Percentiles rank a stretch among this genome's conserved stretches.
These are phyloP conservation scores for Sebastes wilsoni DNA, from an alignment of 2,797 vertebrate genomes.

Conservation along the genomic window DNA sequence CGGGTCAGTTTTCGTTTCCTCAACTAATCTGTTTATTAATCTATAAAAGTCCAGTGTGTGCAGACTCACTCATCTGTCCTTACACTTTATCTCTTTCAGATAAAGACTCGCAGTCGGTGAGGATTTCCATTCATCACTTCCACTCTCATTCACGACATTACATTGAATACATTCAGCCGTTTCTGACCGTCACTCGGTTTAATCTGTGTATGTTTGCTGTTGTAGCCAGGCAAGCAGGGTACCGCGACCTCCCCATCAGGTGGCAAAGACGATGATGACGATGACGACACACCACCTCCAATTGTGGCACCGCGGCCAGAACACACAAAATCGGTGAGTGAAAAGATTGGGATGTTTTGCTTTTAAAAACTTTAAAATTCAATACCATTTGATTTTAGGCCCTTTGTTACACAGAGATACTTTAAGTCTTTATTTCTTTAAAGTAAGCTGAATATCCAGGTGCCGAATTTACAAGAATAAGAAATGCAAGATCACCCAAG, in stretches of 20 bases:
- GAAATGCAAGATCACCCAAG: too few relatives aligned
- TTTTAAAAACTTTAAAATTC: neutral
- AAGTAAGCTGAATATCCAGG: neutral
- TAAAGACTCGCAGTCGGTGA: constrained; percentile 80
- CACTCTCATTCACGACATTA: neutral
- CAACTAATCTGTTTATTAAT: neutral
- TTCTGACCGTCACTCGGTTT: neutral
- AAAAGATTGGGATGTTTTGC: neutral
- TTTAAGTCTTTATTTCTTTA: neutral
- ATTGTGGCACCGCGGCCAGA: constrained; percentile 94
- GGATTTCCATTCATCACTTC: neutral
- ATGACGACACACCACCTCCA: constrained; percentile 91
- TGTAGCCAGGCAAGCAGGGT: constrained; percentile 87
- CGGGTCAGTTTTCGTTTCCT: constrained; percentile 81
- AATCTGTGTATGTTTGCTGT: neutral
- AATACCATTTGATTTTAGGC: neutral
- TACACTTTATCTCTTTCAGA: constrained; percentile 67
- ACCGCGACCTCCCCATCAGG: constrained; percentile 82
- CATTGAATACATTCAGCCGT: neutral
- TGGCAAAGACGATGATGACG: constrained; percentile 90
- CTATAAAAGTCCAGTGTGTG: neutral
- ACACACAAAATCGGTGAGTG: constrained; percentile 96
- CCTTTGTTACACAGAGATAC: too few relatives aligned
- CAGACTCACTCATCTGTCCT: neutral
- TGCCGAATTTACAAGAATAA: neutral